These are phyloP conservation scores for Aldabrachelys gigantea DNA, from an alignment of 2,113 vertebrate species.

Conservation along the genomic window DNA sequence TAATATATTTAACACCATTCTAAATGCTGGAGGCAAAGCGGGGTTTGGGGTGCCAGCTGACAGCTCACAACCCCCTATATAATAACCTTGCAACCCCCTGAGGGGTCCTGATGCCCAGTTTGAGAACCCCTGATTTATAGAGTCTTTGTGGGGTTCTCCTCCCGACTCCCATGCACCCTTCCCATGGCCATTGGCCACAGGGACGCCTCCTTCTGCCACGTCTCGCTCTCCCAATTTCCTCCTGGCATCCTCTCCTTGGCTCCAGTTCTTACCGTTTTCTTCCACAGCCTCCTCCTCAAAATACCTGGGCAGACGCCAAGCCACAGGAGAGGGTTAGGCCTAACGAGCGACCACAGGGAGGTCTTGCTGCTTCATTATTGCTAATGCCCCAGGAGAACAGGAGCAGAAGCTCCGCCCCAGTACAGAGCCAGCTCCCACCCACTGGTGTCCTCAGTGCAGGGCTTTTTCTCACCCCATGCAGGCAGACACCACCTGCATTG, in stretches of 20 bases:
- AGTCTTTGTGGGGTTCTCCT: conserved; percentile 17
- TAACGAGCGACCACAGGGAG: background rate
- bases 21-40: too few species aligned
- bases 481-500: background rate
- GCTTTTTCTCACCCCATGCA: too few species aligned
- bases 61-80: too few species aligned
- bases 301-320: background rate
- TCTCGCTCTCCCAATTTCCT: background rate
- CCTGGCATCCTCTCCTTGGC: background rate
- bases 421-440: background rate
- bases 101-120: too few species aligned
- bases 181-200: fast-evolving
- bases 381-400: background rate
- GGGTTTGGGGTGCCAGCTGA: too few species aligned
- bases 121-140: too few species aligned
- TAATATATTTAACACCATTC: too few species aligned
- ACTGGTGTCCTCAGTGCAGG: too few species aligned
- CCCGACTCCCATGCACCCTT: fast-evolving
- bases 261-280: background rate
- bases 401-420: too few species aligned
- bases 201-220: background rate
- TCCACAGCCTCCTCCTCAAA: background rate
- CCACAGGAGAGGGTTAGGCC: background rate
- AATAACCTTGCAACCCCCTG: too few species aligned
- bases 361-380: too few species aligned